phyloP scores from a whole-genome alignment of 2,113 vertebrate species.

The Saimiri boliviensis region DNA sequence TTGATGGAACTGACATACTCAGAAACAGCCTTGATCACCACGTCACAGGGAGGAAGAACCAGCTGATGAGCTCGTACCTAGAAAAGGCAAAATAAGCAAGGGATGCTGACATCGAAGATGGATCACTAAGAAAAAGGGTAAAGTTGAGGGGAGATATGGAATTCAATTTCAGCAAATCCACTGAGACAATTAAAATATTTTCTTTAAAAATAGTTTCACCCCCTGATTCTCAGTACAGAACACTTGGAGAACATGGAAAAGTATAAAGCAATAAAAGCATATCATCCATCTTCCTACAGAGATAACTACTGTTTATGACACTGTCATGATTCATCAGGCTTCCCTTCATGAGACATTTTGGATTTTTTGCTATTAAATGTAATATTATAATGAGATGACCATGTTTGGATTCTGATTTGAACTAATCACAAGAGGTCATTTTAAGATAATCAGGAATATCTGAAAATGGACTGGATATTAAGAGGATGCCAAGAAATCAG shows the following conservation, averaged over 20 bases:
- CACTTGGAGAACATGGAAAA: neutral
- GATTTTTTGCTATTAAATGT: neutral
- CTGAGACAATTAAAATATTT: constrained; percentile 24
- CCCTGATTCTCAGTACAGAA: neutral
- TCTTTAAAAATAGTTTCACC: neutral
- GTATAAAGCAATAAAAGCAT: neutral
- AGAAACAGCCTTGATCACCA: constrained; percentile 95
- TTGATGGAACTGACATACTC: constrained; percentile 94
- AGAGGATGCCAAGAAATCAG: constrained; percentile 30
- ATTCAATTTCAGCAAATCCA: constrained; percentile 35
- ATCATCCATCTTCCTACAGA: neutral
- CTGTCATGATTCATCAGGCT: neutral
- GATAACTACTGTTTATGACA: neutral
- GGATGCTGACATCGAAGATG: neutral
- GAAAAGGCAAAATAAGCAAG: neutral
- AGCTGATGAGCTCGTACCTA: constrained; percentile 94
- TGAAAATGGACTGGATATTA: constrained; percentile 5
- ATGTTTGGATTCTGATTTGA: constrained; percentile 24
- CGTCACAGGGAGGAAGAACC: constrained; percentile 94
- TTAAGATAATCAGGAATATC: constrained; percentile 17
- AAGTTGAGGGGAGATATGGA: neutral
- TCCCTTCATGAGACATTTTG: constrained; percentile 19
- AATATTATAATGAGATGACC: neutral
- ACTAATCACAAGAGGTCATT: neutral
- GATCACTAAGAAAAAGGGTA: constrained; percentile 19